Evolutionary conservation across 1,140 invertebrate genomes (phyloP), one percentile per base, ranked within the genome.

Genomic region (Centruroides vittatus): DNA sequence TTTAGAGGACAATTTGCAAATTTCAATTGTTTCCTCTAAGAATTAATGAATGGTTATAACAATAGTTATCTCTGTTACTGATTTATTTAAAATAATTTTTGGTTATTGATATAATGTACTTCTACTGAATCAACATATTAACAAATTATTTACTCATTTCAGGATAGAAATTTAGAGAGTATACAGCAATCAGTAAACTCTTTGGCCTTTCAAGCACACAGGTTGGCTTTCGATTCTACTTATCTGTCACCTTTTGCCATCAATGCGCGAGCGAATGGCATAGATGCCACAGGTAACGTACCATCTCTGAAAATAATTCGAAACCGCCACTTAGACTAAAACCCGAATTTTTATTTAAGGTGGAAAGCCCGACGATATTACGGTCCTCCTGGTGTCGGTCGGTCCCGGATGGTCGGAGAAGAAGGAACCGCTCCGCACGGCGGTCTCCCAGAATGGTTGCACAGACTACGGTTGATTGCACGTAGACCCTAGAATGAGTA

Each of bases 331-430:
- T 12, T 51, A 51, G 34, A 51, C 12, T 51, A 51, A 51, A n/a
- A 51, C 12, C 49, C 2, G 51, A 6, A 11, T 68, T 72, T 75
- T 71, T 67, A 74, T 84, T 81, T 59, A 75, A 94, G 91, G 93
- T 73, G 92, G 93, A 61, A 96, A 96, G 79, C 92, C 92, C 55
- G 94, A 98, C 74, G 94, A 98, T 78, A 95, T 98, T 73, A 98
- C 94, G 71, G 89, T 97, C 69, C 81, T 98, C 67, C 80, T 98
- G 68, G 89, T 89, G 67, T 89, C 88, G 63, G 88, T 93, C 13
- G 59, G 58, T 59, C 59, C 60, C 35, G 47, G 57, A 35, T 56
- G 58, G n/a, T 50, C 47, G n/a, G 62, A 64, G 35, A 63, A 54
- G 35, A 54, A 55, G 7, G 56, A 58, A 7, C 47, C 59, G 23